Evolutionary conservation across 1,140 invertebrate species (phyloP).

Genomic region (Listronotus bonariensis): DNA sequence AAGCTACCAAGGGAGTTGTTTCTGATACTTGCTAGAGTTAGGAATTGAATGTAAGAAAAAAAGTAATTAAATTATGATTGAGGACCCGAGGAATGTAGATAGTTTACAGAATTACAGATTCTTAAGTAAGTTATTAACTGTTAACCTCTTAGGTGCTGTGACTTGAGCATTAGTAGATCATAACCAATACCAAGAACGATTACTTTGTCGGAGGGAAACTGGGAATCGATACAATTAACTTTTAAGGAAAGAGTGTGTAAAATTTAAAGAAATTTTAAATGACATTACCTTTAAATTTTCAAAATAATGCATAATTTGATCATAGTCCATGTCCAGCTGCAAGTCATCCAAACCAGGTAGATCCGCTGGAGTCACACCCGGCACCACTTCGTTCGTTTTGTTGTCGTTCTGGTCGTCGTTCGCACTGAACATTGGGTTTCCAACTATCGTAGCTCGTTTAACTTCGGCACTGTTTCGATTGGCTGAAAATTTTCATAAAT

Average conservation of each 20-base stretch:
- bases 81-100: no score
- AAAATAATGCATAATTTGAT: constrained; percentile 97
- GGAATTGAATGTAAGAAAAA: no score
- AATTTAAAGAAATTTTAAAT: no score
- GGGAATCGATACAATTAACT: neutral
- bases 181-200: no score
- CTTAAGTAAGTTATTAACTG: no score
- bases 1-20: no score
- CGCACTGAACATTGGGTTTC: constrained; percentile 81
- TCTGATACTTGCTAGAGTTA: no score
- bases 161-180: no score
- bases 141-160: no score
- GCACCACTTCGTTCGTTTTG: constrained; percentile 52
- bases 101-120: no score
- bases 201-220: neutral
- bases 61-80: no score
- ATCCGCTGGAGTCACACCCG: constrained; percentile 56
- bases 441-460: constrained; percentile 81
- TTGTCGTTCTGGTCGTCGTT: constrained; percentile 50
- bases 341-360: constrained; percentile 73
- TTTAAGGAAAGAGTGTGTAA: no score
- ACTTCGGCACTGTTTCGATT: constrained; percentile 65
- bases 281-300: constrained; percentile 86
- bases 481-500: constrained; percentile 13
- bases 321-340: constrained; percentile 90